These are phyloP conservation scores for Hipparchia semele DNA, from an alignment of 2,888 invertebrate genomes.

Conservation along the genomic window DNA sequence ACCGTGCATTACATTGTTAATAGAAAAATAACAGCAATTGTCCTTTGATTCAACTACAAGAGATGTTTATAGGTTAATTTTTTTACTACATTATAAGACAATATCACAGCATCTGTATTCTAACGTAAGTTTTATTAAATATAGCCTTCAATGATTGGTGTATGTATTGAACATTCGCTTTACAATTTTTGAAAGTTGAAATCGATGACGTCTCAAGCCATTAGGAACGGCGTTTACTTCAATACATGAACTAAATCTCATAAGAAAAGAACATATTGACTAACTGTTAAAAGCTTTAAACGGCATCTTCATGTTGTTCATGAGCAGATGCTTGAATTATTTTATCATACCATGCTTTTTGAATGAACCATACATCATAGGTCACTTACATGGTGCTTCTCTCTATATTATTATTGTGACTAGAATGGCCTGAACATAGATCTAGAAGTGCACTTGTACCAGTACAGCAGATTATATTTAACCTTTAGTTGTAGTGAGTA, in stretches of 20 bases:
- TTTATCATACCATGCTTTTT: too few relatives aligned
- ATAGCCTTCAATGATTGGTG: slow-evolving; percentile 43
- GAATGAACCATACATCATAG: too few relatives aligned
- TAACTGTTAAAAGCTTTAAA: neutral
- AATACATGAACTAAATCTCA: neutral
- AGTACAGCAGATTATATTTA: too few relatives aligned
- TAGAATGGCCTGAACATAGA: neutral
- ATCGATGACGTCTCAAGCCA: slow-evolving; percentile 55
- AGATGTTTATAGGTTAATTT: slow-evolving; percentile 22
- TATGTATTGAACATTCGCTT: slow-evolving; percentile 49
- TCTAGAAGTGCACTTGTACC: too few relatives aligned
- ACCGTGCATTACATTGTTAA: slow-evolving; percentile 19
- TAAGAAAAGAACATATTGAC: neutral
- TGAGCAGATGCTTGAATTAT: too few relatives aligned
- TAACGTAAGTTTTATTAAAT: slow-evolving; percentile 45
- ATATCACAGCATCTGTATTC: slow-evolving; percentile 10
- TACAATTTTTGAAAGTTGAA: neutral
- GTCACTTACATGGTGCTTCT: too few relatives aligned
- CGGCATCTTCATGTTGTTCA: too few relatives aligned
- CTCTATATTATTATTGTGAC: neutral
- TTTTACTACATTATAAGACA: neutral
- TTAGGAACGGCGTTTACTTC: neutral
- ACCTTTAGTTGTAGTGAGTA: too few relatives aligned
- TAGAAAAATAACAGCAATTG: slow-evolving; percentile 17
- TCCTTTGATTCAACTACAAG: slow-evolving; percentile 13